Evolutionary conservation across 1,140 invertebrate genomes (phyloP).

Genomic region (Drosophila azteca): DNA sequence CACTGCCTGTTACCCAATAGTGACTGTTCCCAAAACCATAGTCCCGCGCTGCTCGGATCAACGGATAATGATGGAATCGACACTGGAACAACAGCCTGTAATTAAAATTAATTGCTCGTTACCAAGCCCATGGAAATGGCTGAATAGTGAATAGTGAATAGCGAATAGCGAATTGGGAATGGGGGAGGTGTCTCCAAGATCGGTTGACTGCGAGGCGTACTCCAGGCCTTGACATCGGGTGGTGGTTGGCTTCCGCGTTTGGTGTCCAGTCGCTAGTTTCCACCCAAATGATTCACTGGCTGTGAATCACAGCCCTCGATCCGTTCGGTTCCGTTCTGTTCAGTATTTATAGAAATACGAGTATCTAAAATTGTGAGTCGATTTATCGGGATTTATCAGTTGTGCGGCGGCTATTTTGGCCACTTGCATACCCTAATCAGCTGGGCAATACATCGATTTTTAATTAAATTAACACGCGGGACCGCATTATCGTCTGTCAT

Average conservation of each 20-base stretch:
- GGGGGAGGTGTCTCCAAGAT: not conserved
- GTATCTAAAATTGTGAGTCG: conserved; percentile 27
- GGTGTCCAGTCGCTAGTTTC: too few relatives aligned
- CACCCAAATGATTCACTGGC: conserved; percentile 1
- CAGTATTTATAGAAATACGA: conserved; percentile 33
- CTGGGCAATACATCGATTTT: conserved; percentile 38
- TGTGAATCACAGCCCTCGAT: conserved; percentile 9
- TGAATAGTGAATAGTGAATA: too few relatives aligned
- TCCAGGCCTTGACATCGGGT: too few relatives aligned
- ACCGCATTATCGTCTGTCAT: conserved; percentile 4
- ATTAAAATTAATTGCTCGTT: conserved; percentile 24
- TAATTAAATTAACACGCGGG: conserved; percentile 59
- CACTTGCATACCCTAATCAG: conserved; percentile 36
- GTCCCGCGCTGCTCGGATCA: conserved; percentile 15
- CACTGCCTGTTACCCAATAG: conserved; percentile 41
- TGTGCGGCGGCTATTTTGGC: conserved; percentile 28
- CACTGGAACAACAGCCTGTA: conserved; percentile 25
- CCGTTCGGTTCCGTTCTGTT: too few relatives aligned
- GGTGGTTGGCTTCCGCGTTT: too few relatives aligned
- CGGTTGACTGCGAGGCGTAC: too few relatives aligned
- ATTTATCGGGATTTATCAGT: conserved; percentile 33
- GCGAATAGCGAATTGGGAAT: conserved; percentile 1
- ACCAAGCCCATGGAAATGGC: conserved; percentile 18
- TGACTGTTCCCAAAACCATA: conserved; percentile 13
- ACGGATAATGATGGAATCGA: conserved; percentile 33